These are phyloP conservation scores for Epizoanthus fatuus DNA, from an alignment of 92 coral and sea anemone genomes.

Conservation along the genomic window DNA sequence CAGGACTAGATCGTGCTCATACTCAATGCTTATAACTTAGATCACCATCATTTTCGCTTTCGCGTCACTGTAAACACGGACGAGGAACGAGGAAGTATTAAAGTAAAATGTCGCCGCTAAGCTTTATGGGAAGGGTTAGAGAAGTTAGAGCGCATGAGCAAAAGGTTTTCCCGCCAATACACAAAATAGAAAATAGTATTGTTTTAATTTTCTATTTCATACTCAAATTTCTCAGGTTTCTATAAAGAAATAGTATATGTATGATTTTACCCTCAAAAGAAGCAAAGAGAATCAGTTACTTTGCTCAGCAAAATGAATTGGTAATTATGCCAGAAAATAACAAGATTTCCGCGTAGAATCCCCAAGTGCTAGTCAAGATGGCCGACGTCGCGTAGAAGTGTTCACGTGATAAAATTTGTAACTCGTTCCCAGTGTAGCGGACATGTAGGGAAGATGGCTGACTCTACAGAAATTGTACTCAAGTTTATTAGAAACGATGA, in stretches of 20 bases:
- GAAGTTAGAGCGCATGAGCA: slow-evolving; percentile 25
- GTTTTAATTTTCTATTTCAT: too few species aligned
- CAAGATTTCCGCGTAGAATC: background rate
- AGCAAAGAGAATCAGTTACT: too few species aligned
- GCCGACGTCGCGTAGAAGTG: slow-evolving; percentile 58
- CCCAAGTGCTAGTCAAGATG: slow-evolving; percentile 66
- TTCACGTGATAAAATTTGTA: slow-evolving; percentile 17
- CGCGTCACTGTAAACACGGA: background rate
- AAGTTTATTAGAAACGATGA: slow-evolving; percentile 75
- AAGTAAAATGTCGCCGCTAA: background rate
- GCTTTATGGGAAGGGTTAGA: slow-evolving; percentile 11
- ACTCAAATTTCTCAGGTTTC: background rate
- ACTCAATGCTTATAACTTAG: background rate
- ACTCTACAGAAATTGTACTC: slow-evolving; percentile 51
- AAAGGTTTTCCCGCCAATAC: slow-evolving; percentile 17
- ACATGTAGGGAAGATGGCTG: slow-evolving; percentile 30
- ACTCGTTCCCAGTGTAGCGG: too few species aligned
- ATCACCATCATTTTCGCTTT: background rate
- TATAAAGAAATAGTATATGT: background rate
- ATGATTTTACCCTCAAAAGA: background rate
- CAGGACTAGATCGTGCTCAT: background rate
- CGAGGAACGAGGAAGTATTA: background rate
- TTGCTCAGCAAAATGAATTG: too few species aligned
- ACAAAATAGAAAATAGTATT: background rate
- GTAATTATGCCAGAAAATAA: background rate